Base-by-base conservation (phyloP, 35 echinoderm and acorn worm genomes). In the Apostichopus parvimensis region DNA sequence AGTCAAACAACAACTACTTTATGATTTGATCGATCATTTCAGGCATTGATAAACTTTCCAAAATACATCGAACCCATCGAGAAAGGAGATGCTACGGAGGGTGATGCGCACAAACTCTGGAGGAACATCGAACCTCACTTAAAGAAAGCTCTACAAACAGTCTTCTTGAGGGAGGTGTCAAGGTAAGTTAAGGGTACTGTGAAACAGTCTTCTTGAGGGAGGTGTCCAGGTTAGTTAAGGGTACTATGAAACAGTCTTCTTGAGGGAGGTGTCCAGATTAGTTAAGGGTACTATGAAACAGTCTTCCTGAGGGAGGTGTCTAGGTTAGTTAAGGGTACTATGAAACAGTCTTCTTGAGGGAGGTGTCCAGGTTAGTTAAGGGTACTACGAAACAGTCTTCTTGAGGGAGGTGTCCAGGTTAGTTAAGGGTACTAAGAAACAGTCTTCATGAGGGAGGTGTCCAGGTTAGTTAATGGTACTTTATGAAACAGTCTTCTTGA, bases 71-170 rank as follows among this genome's bases (percentile, higher is more conserved):
- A 98, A 57, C 96, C 96, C 4, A 94, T 98, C 34, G 88, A 78
- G 24, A 98, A 98, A 55, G 94, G 92, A 15, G 94, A 95, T 61
- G 89, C 92, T 62, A 95, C 92, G n/a, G 56, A 79, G n/a, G 80
- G 83, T 26, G 92, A 94, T 87, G 92, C 92, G 23, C 96, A 95
- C 86, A 98, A 98, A 72, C 87, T 98, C 76, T 98, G 96, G 96
- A 93, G 96, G 75, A 93, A 98, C 73, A 98, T 98, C 71, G 96
- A 98, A 78, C 96, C 96, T 22, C 96, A 98, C 78, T 83, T 98
- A 68, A 98, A 98, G 92, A 98, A 98, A 79, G 96, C 96, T 53
- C 71, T 98, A 18, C 96, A 98, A 58, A 98, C 94, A 10, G 90
- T 98, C 3, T 98, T 95, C 72, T 89, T 98, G 62, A 93, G 96